Evolutionary conservation across 2,888 invertebrate species (phyloP).

Genomic region (Mystacides longicornis): DNA sequence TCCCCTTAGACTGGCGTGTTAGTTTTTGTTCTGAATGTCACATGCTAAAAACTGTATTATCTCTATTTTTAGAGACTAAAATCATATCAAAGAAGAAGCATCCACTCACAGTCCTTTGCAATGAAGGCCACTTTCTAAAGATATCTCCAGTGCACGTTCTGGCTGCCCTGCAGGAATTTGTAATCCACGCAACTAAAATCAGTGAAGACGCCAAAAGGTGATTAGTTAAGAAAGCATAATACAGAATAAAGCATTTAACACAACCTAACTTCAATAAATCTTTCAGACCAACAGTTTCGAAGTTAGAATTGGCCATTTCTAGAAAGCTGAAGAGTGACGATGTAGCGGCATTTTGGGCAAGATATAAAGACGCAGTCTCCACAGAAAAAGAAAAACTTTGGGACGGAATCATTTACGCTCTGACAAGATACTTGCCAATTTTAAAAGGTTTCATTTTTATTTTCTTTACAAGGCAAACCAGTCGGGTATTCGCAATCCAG

Average conservation of each 20-base stretch:
- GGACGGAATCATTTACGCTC: constrained; percentile 57
- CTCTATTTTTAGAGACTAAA: background rate
- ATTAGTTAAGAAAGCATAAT: too few species aligned
- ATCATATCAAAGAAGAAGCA: background rate
- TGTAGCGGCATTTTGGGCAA: constrained; percentile 59
- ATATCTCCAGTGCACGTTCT: constrained; percentile 62
- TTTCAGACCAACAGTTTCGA: constrained; percentile 29
- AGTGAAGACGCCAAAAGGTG: constrained; percentile 12
- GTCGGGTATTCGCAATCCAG: too few species aligned
- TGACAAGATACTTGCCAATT: constrained; percentile 57
- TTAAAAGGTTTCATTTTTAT: too few species aligned
- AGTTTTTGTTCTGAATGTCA: too few species aligned
- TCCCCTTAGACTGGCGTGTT: too few species aligned
- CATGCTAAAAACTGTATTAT: too few species aligned
- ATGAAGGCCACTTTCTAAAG: constrained; percentile 52
- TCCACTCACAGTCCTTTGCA: constrained; percentile 7
- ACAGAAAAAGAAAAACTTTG: constrained; percentile 59
- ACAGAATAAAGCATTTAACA: too few species aligned
- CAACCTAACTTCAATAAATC: background rate
- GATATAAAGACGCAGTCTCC: constrained; percentile 54
- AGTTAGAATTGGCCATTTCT: constrained; percentile 42
- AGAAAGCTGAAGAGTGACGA: constrained; percentile 48
- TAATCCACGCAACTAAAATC: constrained; percentile 29
- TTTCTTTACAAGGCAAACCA: too few species aligned
- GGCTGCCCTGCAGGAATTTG: constrained; percentile 58